phyloP scores from a whole-genome alignment of 2,888 invertebrate species.

The Sarcophaga caerulescens region DNA sequence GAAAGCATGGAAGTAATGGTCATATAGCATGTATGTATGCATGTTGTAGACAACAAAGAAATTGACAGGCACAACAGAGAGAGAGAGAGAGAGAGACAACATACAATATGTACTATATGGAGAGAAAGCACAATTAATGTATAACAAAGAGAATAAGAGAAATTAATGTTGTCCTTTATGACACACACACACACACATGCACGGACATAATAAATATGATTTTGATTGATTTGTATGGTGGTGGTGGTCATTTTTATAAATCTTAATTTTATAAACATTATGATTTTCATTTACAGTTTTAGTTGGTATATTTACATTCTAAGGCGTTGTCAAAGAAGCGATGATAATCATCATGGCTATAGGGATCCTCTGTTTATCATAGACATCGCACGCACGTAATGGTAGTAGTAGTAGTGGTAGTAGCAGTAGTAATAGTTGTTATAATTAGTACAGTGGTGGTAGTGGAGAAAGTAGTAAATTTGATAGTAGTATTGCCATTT shows the following conservation, averaged over 20 bases:
- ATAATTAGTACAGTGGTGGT: constrained; percentile 26
- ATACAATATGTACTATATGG: background rate
- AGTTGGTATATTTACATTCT: constrained; percentile 85
- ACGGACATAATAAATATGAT: background rate
- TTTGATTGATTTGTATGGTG: background rate
- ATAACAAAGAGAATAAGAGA: too few species aligned
- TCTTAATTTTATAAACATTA: background rate
- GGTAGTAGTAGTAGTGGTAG: constrained; percentile 47
- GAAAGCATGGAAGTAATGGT: background rate
- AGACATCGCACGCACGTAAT: constrained; percentile 52
- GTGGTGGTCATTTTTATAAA: background rate
- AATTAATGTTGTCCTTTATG: too few species aligned
- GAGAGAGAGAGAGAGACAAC: background rate
- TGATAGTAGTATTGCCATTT: constrained; percentile 18
- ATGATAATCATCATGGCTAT: constrained; percentile 90
- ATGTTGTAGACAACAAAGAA: background rate
- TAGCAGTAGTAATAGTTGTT: constrained; percentile 35
- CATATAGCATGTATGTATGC: background rate
- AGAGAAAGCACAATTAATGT: background rate
- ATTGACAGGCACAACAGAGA: background rate
- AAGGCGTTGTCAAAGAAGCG: constrained; percentile 90
- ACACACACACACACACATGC: background rate
- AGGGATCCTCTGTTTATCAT: constrained; percentile 76
- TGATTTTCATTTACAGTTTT: constrained; percentile 16
- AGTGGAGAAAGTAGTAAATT: constrained; percentile 20